Evolutionary conservation across 2,113 vertebrate genomes (phyloP), one percentile per base, ranked within the genome.

Genomic region (Tauraco erythrolophus): DNA sequence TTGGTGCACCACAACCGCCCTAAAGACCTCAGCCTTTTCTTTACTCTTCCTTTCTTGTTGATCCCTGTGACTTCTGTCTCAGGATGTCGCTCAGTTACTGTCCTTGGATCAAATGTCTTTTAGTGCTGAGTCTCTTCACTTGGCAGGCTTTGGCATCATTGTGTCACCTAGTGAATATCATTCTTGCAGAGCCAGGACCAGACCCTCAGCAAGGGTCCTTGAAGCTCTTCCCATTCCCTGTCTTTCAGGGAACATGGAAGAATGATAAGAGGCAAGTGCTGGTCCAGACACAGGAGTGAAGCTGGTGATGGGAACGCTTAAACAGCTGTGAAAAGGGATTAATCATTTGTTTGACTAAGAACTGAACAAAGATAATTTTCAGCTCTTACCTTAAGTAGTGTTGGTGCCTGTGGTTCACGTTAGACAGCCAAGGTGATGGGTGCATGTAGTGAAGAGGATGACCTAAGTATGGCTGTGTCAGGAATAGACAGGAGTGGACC

Each of bases 391-490:
- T 75, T 48, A 35, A 35, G 25, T 31, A 23, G 33, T 23, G 7
- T 25, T 48, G 9, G 39, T 61, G 30, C 28, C 46, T 19, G 39
- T 48, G 17, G 25, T 46, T 74, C 45, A 21, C 2, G 7, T 60
- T 39, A 46, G 68, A 61, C 17, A 74, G 53, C n/a, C 14, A 35
- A 81, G 39, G 46, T 9, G 24, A 30, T 6, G 22, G 48, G 62
- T 9, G 56, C 11, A 28, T 0, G 0, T 35, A 17, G 30, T 41
- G 31, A 33, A 54, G 33, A 21, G 1, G 4, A 62, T 30, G 41
- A 50, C 25, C 54, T 48, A 43, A 11, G 41, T 43, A 43, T 43
- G 41, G 31, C 56, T 82, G 48, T 69, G 41, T 25, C 56, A 62
- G 69, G 31, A 61, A 19, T 39, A 57, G 31, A 28, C 11, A 19